These are phyloP conservation scores for Conger conger DNA, from an alignment of 2,113 vertebrate species.

Conservation along the genomic window DNA sequence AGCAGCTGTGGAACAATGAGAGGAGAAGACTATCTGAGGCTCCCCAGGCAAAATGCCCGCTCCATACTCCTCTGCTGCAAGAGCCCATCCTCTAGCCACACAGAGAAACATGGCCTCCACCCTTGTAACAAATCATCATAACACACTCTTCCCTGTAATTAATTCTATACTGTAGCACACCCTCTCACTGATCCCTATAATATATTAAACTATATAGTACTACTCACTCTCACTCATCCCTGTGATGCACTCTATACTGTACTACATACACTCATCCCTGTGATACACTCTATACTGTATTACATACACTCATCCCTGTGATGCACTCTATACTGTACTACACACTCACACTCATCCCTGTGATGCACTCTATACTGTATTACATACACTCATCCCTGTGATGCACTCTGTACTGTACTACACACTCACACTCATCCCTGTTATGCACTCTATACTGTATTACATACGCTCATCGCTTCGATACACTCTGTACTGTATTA, in stretches of 20 bases:
- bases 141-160: not conserved
- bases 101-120: not conserved
- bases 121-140: not conserved
- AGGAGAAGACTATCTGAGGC: slow-evolving; percentile 61
- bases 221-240: no score
- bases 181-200: not conserved
- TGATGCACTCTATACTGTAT: no score
- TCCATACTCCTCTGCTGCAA: slow-evolving; percentile 50
- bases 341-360: not conserved
- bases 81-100: slow-evolving; percentile 39
- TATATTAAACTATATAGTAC: no score
- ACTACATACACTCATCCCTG: no score
- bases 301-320: not conserved
- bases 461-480: no score
- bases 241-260: no score
- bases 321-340: not conserved
- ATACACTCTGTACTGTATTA: no score
- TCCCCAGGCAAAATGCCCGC: slow-evolving; percentile 72
- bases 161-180: not conserved
- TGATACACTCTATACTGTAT: no score
- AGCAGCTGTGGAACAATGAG: slow-evolving; percentile 72
- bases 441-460: no score
- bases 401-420: not conserved
- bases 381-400: not conserved
- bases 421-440: not conserved